Evolutionary conservation across 2,113 vertebrate species (phyloP), one percentile per base, ranked within the genome.

Genomic region (Steatornis caripensis): DNA sequence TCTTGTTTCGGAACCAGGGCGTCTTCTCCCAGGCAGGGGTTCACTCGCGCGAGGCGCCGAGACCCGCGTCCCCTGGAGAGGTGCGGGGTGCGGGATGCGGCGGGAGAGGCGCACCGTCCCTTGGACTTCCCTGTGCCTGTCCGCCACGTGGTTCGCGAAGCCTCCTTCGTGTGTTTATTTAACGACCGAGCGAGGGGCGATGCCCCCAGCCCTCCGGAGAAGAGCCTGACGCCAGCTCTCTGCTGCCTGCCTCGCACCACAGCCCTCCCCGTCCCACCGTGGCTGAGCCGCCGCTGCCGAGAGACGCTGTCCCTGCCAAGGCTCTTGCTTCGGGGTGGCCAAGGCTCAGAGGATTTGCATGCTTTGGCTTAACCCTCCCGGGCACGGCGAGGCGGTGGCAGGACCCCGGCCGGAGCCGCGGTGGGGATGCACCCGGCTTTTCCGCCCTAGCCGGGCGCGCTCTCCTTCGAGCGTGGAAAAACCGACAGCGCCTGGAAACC

Each of bases 391-490:
- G 54, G 84, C 76, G 24, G 74, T 15, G 14, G 41, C 2, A 7
- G 64, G 46, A 60, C 77, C 17, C 20, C 4, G 69, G 57, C 68
- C 3, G 5, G 22, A 22, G 27, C 8, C 23, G 10, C 17, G 2
- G 37, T 3, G 27, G 70, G 66, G 75, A 89, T 32, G 84, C n/a
- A 24, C 57, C 75, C 41, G 19, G 57, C 90, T 71, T 74, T 22
- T 65, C 79, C 79, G 57, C 65, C 79, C 15, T 14, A 48, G 88
- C 79, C 41, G 17, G 70, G 60, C 7, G 8, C 7, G 15, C 87
- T 94, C 70, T 88, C 45, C 85, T 84, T 79, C 76, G 15, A 48
- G 65, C 29, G 4, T 37, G 90, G 92, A 89, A 93, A 94, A 95
- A 83, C 80, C 76, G 84, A 84, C 92, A 83, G 34, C 30, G 32